Evolutionary conservation across 2,797 vertebrate genomes (phyloP), one percentile per base, ranked within the genome.

Genomic region (Sebastes vulpes): DNA sequence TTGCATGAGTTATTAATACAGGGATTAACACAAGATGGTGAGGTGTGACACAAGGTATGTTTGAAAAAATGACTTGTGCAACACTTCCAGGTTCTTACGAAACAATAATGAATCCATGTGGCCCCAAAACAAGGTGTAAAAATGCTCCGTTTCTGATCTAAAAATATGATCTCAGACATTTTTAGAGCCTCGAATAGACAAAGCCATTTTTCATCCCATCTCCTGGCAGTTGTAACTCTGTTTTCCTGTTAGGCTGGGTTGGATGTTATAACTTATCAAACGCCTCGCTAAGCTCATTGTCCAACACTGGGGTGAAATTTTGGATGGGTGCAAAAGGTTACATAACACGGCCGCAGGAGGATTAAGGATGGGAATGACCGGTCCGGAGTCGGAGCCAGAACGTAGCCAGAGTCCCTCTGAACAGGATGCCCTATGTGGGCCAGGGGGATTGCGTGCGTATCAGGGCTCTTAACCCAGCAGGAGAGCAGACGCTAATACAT

Each of bases 401-500:
- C 12, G 52, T 26, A 52, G 65, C 70, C 58, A 50, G 66, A 26
- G 54, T 50, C 58, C 25, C 54, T 79, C 61, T 35, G 42, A 84
- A 73, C 69, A 23, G 73, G 74, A 64, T 60, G 32, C 67, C 56
- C 52, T 42, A 23, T 80, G 72, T 80, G 70, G 75, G 79, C 85
- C 66, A 57, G 3, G 21, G 53, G 65, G 77, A 78, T 89, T 56
- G 90, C 83, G 83, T 92, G 91, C 58, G 1, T 65, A 23, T 75
- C 68, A 12, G 75, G 52, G 83, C 84, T 92, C 78, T 86, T 79
- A 85, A 76, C 89, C 50, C 90, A 89, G 92, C 89, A 18, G 90
- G 89, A 73, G 78, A 42, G 81, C 86, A 84, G 87, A 89, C 76
- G 4, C 86, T 92, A 87, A 92, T 88, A 50, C 91, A 93, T 91